Base-by-base conservation (phyloP, 2,888 invertebrate species). In the Drosophila rubida region DNA sequence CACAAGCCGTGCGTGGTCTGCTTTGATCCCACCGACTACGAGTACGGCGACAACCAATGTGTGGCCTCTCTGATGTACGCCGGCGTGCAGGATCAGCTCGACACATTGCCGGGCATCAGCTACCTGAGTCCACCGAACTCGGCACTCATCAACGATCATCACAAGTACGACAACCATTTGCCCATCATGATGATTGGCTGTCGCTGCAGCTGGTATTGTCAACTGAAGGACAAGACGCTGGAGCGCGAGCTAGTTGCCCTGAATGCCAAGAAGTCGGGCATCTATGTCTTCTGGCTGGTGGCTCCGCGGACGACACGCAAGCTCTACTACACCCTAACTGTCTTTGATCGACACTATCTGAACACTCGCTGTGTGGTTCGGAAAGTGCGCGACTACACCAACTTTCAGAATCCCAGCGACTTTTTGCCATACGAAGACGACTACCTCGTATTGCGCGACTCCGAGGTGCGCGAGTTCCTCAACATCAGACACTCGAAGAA, bases 201-300 rank as follows among this genome's bases (percentile, higher is more conserved):
- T 22, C 75, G 64, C 9, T 60, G 45, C 53, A 69, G 75, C 2
- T 84, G 81, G 78, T 66, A 63, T 27, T 69, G 78, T 11, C 46
- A 78, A 9, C 48, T 80, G 9, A 54, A 55, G 27, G 75, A 77
- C 9, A 80, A 69, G 6, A 19, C 30, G 2, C 22, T 67, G 37
- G 69, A 67, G 8, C n/a, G 32, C 0, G 44, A 83, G 2, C 45
- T 75, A 8, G 59, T 46, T 1, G 19, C 39, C 0, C 6, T 61
- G 0, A 63, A 51, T 39, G 27, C 35, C 11, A 41, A 9, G 1
- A 64, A 62, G 0, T 54, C 74, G 1, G 58, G 49, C 5, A 61
- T 80, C 22, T 83, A 63, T 60, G 71, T 80, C 2, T 23, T 84
- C n/a, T 80, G 84, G 84, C 45, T 84, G 8, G 78, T 58, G 7